Conservation (phyloP, 2,797 vertebrate genomes). For the Rhabdomys pumilio region DNA sequence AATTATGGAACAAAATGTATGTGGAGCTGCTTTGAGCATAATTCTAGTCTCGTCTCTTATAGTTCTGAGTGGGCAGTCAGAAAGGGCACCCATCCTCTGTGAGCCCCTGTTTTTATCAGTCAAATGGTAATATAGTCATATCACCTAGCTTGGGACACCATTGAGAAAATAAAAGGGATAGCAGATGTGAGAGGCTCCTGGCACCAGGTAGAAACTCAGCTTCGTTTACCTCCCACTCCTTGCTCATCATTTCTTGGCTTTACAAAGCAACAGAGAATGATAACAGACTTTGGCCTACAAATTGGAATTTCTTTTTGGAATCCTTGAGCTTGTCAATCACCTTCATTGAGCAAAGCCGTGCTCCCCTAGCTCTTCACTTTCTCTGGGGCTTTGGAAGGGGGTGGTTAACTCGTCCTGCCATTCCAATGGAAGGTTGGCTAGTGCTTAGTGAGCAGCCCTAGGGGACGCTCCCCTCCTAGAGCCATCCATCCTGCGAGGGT, state of each 20-base stretch:
- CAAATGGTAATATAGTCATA: background rate
- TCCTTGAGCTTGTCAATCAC: conserved; percentile 17
- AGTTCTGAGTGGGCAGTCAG: conserved; percentile 20
- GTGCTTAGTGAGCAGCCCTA: conserved; percentile 57
- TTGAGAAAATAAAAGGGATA: background rate
- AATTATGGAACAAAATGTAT: background rate
- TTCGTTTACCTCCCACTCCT: background rate
- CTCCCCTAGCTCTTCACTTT: background rate
- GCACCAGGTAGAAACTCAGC: background rate
- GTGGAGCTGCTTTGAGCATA: background rate
- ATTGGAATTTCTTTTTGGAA: conserved; percentile 23
- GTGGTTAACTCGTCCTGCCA: conserved; percentile 3
- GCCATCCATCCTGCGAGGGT: conserved; percentile 56
- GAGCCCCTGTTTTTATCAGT: background rate
- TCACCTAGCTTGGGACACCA: background rate
- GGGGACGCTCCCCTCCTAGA: background rate
- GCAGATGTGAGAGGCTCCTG: conserved; percentile 1
- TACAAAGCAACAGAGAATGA: background rate
- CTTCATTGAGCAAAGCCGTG: conserved; percentile 2
- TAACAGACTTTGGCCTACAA: background rate
- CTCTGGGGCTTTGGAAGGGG: background rate
- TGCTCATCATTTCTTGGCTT: conserved; percentile 36
- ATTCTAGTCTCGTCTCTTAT: conserved; percentile 9
- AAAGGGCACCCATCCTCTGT: background rate
- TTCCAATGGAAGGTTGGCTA: conserved; percentile 32